These are phyloP conservation scores for Amphiprion ocellaris DNA, from an alignment of 2,113 vertebrate genomes.

Conservation along the genomic window DNA sequence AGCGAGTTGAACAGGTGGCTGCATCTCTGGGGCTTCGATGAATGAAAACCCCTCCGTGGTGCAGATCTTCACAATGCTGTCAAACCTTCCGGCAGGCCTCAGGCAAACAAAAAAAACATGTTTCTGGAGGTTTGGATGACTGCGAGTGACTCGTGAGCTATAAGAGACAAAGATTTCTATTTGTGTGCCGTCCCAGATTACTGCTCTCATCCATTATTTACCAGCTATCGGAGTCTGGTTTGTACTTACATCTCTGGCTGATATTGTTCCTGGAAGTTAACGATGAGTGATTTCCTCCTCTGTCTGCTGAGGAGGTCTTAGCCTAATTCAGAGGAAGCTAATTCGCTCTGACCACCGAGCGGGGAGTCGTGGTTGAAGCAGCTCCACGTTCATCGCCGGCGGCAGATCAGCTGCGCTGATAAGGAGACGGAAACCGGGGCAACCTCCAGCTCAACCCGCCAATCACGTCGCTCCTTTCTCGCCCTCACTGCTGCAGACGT, in stretches of 20 bases:
- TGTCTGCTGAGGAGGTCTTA: conserved; percentile 62
- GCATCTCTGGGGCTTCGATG: conserved; percentile 19
- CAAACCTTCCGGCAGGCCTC: conserved; percentile 60
- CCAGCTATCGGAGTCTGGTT: conserved; percentile 28
- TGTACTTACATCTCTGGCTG: conserved; percentile 38
- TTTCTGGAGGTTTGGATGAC: conserved; percentile 6
- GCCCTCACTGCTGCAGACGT: conserved; percentile 54
- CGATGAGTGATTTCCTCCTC: conserved; percentile 23
- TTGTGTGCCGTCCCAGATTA: background rate
- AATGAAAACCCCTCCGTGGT: conserved; percentile 28
- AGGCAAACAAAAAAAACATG: background rate
- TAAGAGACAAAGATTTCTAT: background rate
- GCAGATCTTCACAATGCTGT: conserved; percentile 47
- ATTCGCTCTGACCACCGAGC: conserved; percentile 77
- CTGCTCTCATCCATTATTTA: conserved; percentile 57
- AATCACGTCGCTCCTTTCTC: conserved; percentile 59
- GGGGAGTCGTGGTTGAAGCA: conserved; percentile 75
- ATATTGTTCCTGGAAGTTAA: conserved; percentile 34
- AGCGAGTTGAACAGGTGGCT: conserved; percentile 44
- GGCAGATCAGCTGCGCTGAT: conserved; percentile 79
- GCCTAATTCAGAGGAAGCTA: conserved; percentile 74
- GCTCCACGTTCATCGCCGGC: conserved; percentile 71
- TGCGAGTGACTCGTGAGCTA: background rate
- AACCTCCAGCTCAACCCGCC: conserved; percentile 67
- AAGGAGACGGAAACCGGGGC: conserved; percentile 77